Base-by-base conservation (phyloP, 2,113 vertebrate species). In the Albula goreensis region DNA sequence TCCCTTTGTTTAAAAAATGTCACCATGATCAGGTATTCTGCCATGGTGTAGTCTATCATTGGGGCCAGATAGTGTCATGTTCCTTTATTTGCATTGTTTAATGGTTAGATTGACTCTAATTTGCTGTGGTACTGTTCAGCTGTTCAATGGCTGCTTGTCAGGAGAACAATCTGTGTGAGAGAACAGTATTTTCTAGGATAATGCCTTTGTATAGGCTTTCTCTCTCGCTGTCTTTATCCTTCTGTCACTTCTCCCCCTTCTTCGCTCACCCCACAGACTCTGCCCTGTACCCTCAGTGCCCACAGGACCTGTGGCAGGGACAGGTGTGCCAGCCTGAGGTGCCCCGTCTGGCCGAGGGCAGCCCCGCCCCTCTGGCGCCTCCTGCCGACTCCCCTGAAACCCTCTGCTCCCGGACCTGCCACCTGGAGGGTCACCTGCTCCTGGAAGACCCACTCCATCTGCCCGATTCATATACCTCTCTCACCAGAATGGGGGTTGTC, bases 401-500 rank as follows among this genome's bases (percentile, higher is more conserved):
- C 86, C 93, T 96, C 90, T 96, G 95, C 91, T 96, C 96, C 89
- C 96, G 96, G 81, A 93, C 96, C 78, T 96, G 95, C 94, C 96
- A 96, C 93, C 92, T 96, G 92, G 96, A 97, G 88, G 94, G 94
- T 6, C 92, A 93, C 87, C 88, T 93, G 49, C 91, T 95, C 85
- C 91, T 90, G 57, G 88, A 88, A 31, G 83, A 88, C 66, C 11
- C 12, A 41, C 31, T 41, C 31, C 31, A 41, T 1, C 31, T 41
- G 41, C 83, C 13, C 50, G 96, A 94, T 9, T 2, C 50, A 4
- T 48, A 63, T n/a, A 2, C 66, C 81, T 96, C 95, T 74, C 95
- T 95, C 2, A 91, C 95, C 0, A 93, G 93, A 87, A 93, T 96
- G 92, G 93, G 94, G 15, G 31, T 41, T 91, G 93, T 85, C 49